A percentile compares a stretch with the other conserved stretches of the same genome.
Conservation (phyloP, 2,888 invertebrate genomes). For the Ichneumon xanthorius region DNA sequence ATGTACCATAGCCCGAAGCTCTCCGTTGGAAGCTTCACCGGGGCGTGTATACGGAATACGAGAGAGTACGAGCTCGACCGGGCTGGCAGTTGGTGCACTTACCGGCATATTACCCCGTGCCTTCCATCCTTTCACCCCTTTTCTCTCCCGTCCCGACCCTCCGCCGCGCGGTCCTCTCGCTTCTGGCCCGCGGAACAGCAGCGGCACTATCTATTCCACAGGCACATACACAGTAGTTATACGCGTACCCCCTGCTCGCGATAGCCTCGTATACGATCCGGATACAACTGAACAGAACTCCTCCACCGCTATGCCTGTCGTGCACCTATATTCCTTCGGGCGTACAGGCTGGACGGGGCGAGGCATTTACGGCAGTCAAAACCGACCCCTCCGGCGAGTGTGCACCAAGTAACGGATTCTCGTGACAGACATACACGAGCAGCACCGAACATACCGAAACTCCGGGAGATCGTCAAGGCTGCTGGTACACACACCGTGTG, state of each 20-base stretch:
- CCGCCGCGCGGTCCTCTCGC: constrained; percentile 25
- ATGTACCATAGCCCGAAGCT: constrained; percentile 43
- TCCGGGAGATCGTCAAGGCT: constrained; percentile 16
- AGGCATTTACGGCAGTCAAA: constrained; percentile 55
- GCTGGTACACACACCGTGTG: constrained; percentile 6
- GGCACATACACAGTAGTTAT: background rate
- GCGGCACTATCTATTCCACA: constrained; percentile 21
- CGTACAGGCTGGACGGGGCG: background rate
- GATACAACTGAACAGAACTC: constrained; percentile 22
- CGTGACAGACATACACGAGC: constrained; percentile 27
- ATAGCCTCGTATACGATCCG: constrained; percentile 26
- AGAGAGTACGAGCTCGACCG: constrained; percentile 35
- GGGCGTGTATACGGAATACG: constrained; percentile 5
- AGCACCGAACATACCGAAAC: background rate
- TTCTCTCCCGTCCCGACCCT: constrained; percentile 49
- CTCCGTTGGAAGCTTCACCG: constrained; percentile 33
- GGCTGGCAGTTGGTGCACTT: constrained; percentile 68
- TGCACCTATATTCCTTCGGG: constrained; percentile 34
- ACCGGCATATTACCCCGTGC: constrained; percentile 74
- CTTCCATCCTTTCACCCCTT: constrained; percentile 56
- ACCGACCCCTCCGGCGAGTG: constrained; percentile 46
- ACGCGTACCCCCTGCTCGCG: background rate
- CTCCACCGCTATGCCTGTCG: constrained; percentile 3
- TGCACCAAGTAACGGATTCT: constrained; percentile 10
- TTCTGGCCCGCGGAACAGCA: constrained; percentile 31